These are phyloP conservation scores for Diarsia rubi DNA, from an alignment of 2,888 invertebrate species.

Conservation along the genomic window DNA sequence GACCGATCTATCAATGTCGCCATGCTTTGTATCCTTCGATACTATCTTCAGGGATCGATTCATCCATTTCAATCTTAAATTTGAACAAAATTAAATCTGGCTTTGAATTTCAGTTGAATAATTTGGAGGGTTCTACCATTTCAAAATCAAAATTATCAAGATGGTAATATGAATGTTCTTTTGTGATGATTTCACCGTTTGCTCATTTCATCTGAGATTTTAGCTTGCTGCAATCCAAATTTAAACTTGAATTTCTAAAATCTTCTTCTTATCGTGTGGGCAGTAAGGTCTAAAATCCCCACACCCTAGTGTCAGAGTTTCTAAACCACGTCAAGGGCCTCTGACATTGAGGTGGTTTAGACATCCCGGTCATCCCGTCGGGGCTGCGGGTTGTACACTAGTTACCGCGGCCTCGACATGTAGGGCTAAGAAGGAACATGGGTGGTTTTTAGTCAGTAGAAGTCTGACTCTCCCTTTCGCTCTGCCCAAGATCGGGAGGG, in stretches of 20 bases:
- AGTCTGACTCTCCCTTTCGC: no score
- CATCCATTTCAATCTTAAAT: conserved; percentile 21
- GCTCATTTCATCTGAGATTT: neutral
- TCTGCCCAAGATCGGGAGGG: no score
- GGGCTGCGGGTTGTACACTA: no score
- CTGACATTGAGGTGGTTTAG: no score
- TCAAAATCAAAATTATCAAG: neutral
- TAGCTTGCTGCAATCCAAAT: neutral
- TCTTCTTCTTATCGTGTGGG: no score
- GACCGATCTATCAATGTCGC: conserved; percentile 46
- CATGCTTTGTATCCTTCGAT: conserved; percentile 39
- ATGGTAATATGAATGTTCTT: neutral
- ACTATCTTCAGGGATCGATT: conserved; percentile 36
- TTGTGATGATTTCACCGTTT: neutral
- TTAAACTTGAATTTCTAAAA: neutral
- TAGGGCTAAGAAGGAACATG: no score
- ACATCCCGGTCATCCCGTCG: no score
- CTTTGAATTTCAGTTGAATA: neutral
- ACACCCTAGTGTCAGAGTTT: no score
- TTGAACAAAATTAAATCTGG: conserved; percentile 31
- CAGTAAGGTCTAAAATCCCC: no score
- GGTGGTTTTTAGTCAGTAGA: no score
- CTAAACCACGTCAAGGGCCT: no score
- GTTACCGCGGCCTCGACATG: no score
- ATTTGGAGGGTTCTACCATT: neutral